Conservation (phyloP, 2,113 vertebrate genomes). For the Delphinus delphis region DNA sequence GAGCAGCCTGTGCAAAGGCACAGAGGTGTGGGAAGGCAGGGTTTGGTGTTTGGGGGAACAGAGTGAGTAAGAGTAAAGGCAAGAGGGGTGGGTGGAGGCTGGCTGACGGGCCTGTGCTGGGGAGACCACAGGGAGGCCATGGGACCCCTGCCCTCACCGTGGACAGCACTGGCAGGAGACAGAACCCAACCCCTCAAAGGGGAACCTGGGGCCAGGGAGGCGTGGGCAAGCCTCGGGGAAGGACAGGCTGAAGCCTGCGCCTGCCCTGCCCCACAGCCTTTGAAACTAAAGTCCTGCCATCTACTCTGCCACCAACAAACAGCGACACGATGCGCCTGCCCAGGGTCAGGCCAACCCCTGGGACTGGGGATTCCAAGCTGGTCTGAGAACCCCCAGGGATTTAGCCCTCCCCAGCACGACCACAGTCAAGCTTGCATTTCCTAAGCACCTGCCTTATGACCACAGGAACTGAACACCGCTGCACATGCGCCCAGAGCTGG, state of each 20-base stretch:
- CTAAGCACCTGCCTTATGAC: not conserved
- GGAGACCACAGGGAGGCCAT: not conserved
- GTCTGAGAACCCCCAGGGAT: not conserved
- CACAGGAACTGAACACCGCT: not conserved
- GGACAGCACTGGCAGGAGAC: not conserved
- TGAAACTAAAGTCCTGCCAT: not conserved
- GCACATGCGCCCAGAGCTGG: no score
- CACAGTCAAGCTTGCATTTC: not conserved
- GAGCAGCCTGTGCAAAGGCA: slow-evolving; percentile 31
- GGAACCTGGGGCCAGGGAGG: not conserved
- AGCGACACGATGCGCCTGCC: not conserved
- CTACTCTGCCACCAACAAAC: not conserved
- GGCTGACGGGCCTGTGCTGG: not conserved
- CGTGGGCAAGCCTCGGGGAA: not conserved
- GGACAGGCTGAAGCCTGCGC: not conserved
- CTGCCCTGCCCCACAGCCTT: not conserved
- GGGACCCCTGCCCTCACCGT: not conserved
- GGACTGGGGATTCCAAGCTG: not conserved
- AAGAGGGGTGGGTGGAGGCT: not conserved
- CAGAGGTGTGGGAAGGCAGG: slow-evolving; percentile 23
- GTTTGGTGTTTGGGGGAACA: not conserved
- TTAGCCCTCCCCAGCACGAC: not conserved
- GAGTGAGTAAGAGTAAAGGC: not conserved
- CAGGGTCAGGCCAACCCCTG: not conserved
- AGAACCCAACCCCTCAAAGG: not conserved